Evolutionary conservation across 2,888 invertebrate genomes (phyloP), one percentile per base, ranked within the genome.

Genomic region (Phragmatobia fuliginosa): DNA sequence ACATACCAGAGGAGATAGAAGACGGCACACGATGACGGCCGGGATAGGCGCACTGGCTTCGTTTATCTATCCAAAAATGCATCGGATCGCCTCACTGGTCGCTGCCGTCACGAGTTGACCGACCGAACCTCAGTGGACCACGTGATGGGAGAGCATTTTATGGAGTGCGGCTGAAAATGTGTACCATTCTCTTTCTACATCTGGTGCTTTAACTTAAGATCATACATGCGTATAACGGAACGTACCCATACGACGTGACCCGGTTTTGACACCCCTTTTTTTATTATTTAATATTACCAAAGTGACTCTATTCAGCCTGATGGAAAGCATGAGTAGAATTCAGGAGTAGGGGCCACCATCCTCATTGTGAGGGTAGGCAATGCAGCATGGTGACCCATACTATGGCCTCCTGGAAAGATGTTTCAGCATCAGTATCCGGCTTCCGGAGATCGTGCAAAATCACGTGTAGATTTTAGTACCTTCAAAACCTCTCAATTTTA

Each of bases 11-110:
- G 75, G 96, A 96, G 80, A 97, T 88, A 58, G 97, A 96, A 70
- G 97, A 96, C 77, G 97, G 97, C 78, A 97, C 96, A 78, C 96
- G 96, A 83, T 96, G 96, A 86, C 97, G 96, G 86, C 97, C 97
- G 88, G 95, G 96, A 92, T 97, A 97, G 83, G 97, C 97, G 94
- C 97, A 97, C 95, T 97, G 97, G 90, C 97, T 97, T 87, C 97
- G 97, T 94, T 97, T 97, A 92, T 97, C 97, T 91, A 97, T 97
- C 97, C 97, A 98, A 96, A 98, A 97, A 97, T 98, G 97, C 97
- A 97, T 98, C 88, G 87, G 92, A 83, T 79, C 80, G 86, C 73
- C 74, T 72, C 81, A 41, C 68, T 66, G 71, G 64, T 74, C 33
- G 70, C 77, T 70, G 71, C 67, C 61, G 68, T 49, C n/a, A 66